These are phyloP conservation scores for Ochropacha duplaris DNA, from an alignment of 2,888 invertebrate species.

Conservation along the genomic window DNA sequence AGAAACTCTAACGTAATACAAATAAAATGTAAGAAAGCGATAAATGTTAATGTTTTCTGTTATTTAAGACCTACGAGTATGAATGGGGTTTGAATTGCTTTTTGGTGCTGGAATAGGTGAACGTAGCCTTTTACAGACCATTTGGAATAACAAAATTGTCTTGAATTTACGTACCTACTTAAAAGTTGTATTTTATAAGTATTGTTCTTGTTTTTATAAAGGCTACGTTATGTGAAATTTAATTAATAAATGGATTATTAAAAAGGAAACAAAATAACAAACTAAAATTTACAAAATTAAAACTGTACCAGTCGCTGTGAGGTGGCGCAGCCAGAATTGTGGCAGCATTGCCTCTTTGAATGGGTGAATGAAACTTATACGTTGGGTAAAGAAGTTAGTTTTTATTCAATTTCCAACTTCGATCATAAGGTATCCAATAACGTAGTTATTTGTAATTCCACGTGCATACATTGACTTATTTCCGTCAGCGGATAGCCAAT, in stretches of 20 bases:
- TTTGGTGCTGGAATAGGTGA: not conserved
- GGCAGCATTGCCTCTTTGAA: no score
- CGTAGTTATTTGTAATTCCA: slow-evolving; percentile 36
- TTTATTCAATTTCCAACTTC: no score
- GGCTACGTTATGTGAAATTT: no score
- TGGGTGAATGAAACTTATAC: no score
- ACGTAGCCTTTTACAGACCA: not conserved
- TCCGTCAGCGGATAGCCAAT: slow-evolving; percentile 44
- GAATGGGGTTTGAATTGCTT: not conserved
- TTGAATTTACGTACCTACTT: not conserved
- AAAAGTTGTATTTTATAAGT: not conserved
- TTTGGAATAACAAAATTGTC: not conserved
- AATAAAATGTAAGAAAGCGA: not conserved
- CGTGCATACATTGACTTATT: slow-evolving; percentile 42
- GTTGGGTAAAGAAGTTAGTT: no score
- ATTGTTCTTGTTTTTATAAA: no score
- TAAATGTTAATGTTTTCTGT: not conserved
- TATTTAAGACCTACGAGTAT: not conserved
- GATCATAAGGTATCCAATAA: no score
- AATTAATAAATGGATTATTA: no score
- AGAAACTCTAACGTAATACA: not conserved
- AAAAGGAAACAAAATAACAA: no score
- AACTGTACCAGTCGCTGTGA: no score
- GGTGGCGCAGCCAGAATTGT: no score
- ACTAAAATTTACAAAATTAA: no score